phyloP scores from a whole-genome alignment of 64 coral and sea anemone species.

The Anthopleura sola region DNA sequence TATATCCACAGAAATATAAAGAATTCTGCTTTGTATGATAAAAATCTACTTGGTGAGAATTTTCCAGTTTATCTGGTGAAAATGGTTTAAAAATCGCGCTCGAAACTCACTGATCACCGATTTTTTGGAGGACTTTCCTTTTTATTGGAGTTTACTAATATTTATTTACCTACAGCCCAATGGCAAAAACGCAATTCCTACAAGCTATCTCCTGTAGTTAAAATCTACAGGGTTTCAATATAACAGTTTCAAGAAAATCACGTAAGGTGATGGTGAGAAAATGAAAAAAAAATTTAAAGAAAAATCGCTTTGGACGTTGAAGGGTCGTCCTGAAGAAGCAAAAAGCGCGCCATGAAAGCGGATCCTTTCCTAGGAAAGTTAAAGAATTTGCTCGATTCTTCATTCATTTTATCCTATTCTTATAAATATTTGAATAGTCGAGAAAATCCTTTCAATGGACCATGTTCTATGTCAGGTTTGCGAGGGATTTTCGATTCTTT shows the following conservation, averaged over 20 bases:
- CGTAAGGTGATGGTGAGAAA: background rate
- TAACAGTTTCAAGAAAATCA: constrained; percentile 19
- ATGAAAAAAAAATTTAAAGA: background rate
- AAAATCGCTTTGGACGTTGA: background rate
- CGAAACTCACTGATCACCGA: background rate
- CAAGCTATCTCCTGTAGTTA: background rate
- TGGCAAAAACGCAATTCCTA: constrained; percentile 14
- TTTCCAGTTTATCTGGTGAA: background rate
- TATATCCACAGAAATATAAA: background rate
- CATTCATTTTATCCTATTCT: background rate
- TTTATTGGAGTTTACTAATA: background rate
- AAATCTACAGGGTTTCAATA: constrained; percentile 16
- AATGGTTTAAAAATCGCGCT: constrained; percentile 7
- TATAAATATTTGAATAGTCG: constrained; percentile 27
- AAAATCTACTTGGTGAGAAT: background rate
- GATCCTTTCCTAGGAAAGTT: background rate
- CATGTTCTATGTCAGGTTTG: background rate
- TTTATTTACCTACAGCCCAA: background rate
- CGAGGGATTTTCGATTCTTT: background rate
- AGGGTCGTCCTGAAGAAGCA: background rate
- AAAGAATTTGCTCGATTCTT: background rate
- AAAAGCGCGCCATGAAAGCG: background rate
- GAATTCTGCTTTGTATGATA: background rate
- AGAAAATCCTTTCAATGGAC: constrained; percentile 6
- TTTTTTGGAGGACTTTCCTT: background rate